These are phyloP conservation scores for Graptemys geographica DNA, from an alignment of 2,797 vertebrate genomes.

Conservation along the genomic window DNA sequence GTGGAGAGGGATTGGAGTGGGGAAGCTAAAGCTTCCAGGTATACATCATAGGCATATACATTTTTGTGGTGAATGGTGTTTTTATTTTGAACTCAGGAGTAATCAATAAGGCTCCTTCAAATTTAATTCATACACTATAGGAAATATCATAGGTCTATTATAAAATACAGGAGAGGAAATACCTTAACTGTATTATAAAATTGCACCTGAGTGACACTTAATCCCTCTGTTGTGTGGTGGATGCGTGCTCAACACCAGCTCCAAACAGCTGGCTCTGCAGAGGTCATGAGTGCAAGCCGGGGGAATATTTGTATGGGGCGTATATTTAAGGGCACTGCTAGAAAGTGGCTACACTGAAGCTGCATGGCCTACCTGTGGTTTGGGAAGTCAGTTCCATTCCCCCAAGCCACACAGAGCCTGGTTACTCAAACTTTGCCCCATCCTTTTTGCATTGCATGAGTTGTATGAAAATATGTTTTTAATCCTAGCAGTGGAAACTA, in stretches of 20 bases:
- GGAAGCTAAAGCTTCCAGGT: neutral
- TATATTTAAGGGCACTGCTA: neutral
- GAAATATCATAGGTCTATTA: neutral
- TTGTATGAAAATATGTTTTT: fast-evolving
- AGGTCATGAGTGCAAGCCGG: neutral
- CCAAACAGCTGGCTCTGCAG: neutral
- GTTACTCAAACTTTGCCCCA: fast-evolving
- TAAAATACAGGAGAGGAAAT: neutral
- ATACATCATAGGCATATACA: neutral
- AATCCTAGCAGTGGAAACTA: neutral
- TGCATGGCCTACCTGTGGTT: neutral
- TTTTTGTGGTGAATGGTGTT: neutral
- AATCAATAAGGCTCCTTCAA: neutral
- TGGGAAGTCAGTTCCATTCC: neutral
- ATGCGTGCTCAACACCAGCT: neutral
- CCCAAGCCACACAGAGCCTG: neutral
- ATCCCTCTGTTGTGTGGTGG: neutral
- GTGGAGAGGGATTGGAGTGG: neutral
- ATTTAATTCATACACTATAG: neutral
- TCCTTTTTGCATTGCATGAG: fast-evolving
- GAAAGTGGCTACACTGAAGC: neutral
- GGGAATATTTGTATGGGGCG: neutral
- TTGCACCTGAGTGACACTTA: neutral
- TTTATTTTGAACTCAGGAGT: neutral
- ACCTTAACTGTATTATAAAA: neutral